Conservation (phyloP, 2,113 vertebrate genomes). For the Nothocercus nigrocapillus region DNA sequence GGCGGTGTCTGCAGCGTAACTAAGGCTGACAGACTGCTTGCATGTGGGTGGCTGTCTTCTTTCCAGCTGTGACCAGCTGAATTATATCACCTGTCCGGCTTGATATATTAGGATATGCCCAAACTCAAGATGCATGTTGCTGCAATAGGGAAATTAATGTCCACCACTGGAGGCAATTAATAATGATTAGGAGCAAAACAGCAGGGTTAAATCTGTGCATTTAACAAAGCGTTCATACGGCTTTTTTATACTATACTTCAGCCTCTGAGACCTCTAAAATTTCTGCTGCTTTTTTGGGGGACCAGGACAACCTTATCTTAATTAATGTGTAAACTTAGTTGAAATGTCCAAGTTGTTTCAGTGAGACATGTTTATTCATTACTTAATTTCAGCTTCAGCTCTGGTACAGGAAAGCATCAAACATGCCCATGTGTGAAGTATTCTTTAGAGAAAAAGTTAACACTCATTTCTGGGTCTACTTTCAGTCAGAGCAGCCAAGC, state of each 20-base stretch:
- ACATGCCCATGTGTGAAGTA: background rate
- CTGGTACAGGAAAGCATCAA: slow-evolving; percentile 23
- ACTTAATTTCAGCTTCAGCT: slow-evolving; percentile 29
- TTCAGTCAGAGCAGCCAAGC: slow-evolving; percentile 19
- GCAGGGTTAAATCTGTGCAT: slow-evolving; percentile 84
- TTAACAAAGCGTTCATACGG: slow-evolving; percentile 83
- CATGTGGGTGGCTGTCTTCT: slow-evolving; percentile 87
- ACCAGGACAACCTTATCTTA: slow-evolving; percentile 67
- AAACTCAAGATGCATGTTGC: slow-evolving; percentile 84
- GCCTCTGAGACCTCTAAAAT: slow-evolving; percentile 56
- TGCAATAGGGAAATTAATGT: slow-evolving; percentile 88
- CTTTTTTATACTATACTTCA: slow-evolving; percentile 76
- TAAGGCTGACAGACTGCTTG: slow-evolving; percentile 86
- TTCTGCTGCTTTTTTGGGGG: slow-evolving; percentile 41
- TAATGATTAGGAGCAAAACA: slow-evolving; percentile 87
- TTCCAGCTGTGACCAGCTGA: slow-evolving; percentile 88
- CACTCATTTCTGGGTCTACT: background rate
- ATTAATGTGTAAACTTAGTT: slow-evolving; percentile 74
- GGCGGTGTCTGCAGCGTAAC: slow-evolving; percentile 77
- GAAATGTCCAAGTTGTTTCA: slow-evolving; percentile 75
- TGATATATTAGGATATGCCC: slow-evolving; percentile 87
- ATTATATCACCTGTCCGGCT: slow-evolving; percentile 89
- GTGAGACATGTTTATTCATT: slow-evolving; percentile 74
- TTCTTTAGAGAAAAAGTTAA: background rate
- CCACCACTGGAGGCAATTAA: slow-evolving; percentile 86